phyloP scores from a whole-genome alignment of 2,888 invertebrate species.

The Agrypnus murinus region DNA sequence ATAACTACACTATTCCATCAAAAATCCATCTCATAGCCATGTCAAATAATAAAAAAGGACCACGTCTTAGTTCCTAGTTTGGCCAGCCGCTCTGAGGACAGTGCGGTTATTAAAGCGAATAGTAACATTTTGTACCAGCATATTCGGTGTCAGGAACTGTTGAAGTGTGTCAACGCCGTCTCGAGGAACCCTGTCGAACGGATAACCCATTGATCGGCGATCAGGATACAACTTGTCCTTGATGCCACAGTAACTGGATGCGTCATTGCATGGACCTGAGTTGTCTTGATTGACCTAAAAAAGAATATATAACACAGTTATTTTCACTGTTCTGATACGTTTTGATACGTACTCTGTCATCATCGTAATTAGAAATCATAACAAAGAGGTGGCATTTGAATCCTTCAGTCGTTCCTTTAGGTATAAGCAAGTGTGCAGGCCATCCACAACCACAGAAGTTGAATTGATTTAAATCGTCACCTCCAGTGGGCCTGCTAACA shows the following conservation, averaged over 20 bases:
- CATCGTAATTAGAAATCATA: conserved; percentile 84
- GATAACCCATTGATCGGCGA: conserved; percentile 85
- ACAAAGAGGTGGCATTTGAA: conserved; percentile 81
- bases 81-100: too few species aligned
- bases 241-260: conserved; percentile 85
- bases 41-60: too few species aligned
- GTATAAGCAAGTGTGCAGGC: conserved; percentile 88
- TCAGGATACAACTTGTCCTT: conserved; percentile 85
- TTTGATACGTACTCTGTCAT: conserved; percentile 72
- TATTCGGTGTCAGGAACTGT: conserved; percentile 81
- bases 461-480: conserved; percentile 74
- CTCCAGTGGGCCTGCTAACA: conserved; percentile 75
- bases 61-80: too few species aligned
- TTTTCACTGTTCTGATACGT: too few species aligned
- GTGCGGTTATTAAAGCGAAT: conserved; percentile 76
- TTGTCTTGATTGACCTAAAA: conserved; percentile 72
- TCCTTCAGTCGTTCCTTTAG: conserved; percentile 81
- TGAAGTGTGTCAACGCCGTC: conserved; percentile 72
- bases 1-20: too few species aligned
- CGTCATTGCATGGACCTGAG: conserved; percentile 77
- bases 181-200: conserved; percentile 79
- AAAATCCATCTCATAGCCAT: too few species aligned
- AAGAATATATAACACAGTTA: too few species aligned
- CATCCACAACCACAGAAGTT: conserved; percentile 93
- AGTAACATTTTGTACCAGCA: conserved; percentile 76